These are phyloP conservation scores for Acanthurus tractus DNA, from an alignment of 2,797 vertebrate genomes.

Conservation along the genomic window DNA sequence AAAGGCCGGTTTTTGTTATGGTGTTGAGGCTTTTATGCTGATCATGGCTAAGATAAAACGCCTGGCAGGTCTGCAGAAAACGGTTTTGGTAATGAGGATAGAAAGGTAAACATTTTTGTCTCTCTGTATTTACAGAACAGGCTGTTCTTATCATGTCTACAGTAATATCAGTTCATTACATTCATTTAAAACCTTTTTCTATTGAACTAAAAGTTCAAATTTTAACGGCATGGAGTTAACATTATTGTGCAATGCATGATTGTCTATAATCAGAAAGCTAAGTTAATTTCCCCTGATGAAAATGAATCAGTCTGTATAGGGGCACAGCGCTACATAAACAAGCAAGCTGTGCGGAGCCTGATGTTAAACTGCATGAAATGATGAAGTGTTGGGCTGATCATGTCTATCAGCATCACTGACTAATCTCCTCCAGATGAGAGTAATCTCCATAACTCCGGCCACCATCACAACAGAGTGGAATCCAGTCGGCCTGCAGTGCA, in stretches of 20 bases:
- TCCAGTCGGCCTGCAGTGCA: slow-evolving; percentile 78
- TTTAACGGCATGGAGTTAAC: slow-evolving; percentile 22
- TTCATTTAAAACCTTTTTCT: slow-evolving; percentile 44
- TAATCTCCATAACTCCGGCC: slow-evolving; percentile 77
- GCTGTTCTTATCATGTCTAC: slow-evolving; percentile 54
- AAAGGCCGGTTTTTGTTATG: slow-evolving; percentile 48
- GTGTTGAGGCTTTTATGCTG: slow-evolving; percentile 63
- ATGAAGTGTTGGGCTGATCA: slow-evolving; percentile 66
- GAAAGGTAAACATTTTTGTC: slow-evolving; percentile 60
- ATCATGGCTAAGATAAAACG: slow-evolving; percentile 68
- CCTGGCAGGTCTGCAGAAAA: slow-evolving; percentile 68
- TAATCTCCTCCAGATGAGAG: slow-evolving; percentile 89
- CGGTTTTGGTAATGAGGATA: slow-evolving; percentile 55
- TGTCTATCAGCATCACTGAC: slow-evolving; percentile 68
- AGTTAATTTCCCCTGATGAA: slow-evolving; percentile 66
- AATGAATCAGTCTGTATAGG: slow-evolving; percentile 51
- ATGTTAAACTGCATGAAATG: slow-evolving; percentile 54
- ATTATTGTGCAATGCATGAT: slow-evolving; percentile 48
- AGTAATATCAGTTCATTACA: slow-evolving; percentile 68
- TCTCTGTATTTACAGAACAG: slow-evolving; percentile 51
- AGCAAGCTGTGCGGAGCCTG: slow-evolving; percentile 21
- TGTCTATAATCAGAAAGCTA: slow-evolving; percentile 55
- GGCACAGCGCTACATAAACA: slow-evolving; percentile 46
- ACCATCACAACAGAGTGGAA: slow-evolving; percentile 78
- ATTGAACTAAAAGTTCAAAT: slow-evolving; percentile 43